Evolutionary conservation across 64 coral and sea anemone species (phyloP).

Genomic region (Platygyra sinensis): DNA sequence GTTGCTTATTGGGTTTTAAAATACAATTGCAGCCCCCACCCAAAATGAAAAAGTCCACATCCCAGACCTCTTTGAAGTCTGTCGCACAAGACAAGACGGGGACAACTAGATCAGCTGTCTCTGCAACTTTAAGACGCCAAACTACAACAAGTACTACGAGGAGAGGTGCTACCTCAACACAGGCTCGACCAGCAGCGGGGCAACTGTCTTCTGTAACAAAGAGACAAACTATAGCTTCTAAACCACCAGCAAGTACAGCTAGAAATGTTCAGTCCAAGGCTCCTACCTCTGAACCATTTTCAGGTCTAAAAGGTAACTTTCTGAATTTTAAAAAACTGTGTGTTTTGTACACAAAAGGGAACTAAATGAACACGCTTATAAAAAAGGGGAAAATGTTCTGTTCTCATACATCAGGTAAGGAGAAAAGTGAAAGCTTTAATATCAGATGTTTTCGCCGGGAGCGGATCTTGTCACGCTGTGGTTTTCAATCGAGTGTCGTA

Average conservation of each 20-base stretch:
- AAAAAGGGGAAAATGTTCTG: too few species aligned
- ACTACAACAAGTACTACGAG: constrained; percentile 13
- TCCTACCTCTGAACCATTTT: background rate
- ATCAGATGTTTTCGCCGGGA: too few species aligned
- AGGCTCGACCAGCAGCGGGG: background rate
- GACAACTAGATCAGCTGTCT: background rate
- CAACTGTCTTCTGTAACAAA: constrained; percentile 1
- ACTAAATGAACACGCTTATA: too few species aligned
- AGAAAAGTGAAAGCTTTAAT: too few species aligned
- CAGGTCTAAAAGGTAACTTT: background rate
- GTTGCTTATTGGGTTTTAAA: background rate
- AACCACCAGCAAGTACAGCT: background rate
- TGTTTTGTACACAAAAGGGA: background rate
- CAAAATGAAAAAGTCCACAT: constrained; percentile 60
- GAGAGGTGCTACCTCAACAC: background rate
- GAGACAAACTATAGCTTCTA: constrained; percentile 44
- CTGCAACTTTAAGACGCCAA: constrained; percentile 30
- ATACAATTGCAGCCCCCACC: constrained; percentile 39
- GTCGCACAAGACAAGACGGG: constrained; percentile 1
- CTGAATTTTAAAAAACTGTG: too few species aligned
- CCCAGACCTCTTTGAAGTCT: constrained; percentile 29
- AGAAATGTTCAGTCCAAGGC: constrained; percentile 5
- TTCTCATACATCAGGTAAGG: too few species aligned
- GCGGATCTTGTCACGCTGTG: too few species aligned
- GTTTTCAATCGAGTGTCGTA: too few species aligned